Evolutionary conservation across 64 coral and sea anemone genomes (phyloP).

Genomic region (Stichodactyla mertensii): DNA sequence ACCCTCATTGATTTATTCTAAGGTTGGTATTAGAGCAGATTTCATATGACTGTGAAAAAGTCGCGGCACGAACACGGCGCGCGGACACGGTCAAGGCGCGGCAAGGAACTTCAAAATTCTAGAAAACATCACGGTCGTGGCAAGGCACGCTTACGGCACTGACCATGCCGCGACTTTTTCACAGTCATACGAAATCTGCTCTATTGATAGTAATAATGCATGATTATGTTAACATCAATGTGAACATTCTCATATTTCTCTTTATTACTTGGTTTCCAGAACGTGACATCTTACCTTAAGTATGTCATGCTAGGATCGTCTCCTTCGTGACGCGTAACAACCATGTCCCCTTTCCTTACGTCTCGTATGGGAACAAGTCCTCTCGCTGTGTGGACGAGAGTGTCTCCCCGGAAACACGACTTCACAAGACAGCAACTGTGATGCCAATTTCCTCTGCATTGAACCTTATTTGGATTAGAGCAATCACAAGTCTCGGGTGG

Average conservation of each 20-base stretch:
- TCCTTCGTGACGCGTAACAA: conserved; percentile 74
- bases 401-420: conserved; percentile 83
- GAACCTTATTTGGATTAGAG: conserved; percentile 8
- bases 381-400: conserved; percentile 70
- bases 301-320: conserved; percentile 45
- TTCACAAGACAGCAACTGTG: conserved; percentile 82
- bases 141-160: too few relatives aligned
- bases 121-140: too few relatives aligned
- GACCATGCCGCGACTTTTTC: too few relatives aligned
- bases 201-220: too few relatives aligned
- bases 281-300: conserved; percentile 42
- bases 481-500: conserved; percentile 86
- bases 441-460: conserved; percentile 56
- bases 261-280: background rate
- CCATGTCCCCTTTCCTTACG: conserved; percentile 64
- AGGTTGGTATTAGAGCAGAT: too few relatives aligned
- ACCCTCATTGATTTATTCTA: too few relatives aligned
- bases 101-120: too few relatives aligned
- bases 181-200: too few relatives aligned
- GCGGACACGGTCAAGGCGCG: too few relatives aligned
- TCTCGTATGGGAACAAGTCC: conserved; percentile 67
- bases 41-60: too few relatives aligned
- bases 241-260: background rate
- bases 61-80: too few relatives aligned
- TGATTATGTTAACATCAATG: too few relatives aligned